Evolutionary conservation across 2,888 invertebrate genomes (phyloP).

Genomic region (Zootermopsis nevadensis): DNA sequence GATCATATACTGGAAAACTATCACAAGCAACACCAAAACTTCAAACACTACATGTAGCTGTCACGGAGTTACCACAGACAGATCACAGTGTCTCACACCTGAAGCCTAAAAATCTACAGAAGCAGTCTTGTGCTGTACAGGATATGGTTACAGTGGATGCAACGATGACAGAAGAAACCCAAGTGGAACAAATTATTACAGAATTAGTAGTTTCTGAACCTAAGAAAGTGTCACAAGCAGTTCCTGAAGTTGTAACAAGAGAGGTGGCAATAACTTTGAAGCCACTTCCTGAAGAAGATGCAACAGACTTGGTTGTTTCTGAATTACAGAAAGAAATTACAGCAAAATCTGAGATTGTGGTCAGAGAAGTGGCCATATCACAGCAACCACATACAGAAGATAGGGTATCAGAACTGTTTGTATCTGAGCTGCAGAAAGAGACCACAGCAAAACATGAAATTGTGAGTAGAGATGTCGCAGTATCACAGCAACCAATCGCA

Average conservation of each 20-base stretch:
- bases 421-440: conserved; percentile 5
- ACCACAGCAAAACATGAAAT: conserved; percentile 43
- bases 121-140: conserved; percentile 38
- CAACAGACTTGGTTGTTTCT: conserved; percentile 23
- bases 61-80: conserved; percentile 40
- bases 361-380: conserved; percentile 46
- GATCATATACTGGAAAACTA: background rate
- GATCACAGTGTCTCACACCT: conserved; percentile 5
- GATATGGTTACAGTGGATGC: conserved; percentile 44
- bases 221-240: background rate
- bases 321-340: conserved; percentile 37
- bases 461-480: conserved; percentile 46
- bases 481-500: conserved; percentile 33
- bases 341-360: conserved; percentile 46
- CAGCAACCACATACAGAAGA: conserved; percentile 45
- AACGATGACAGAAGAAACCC: conserved; percentile 41
- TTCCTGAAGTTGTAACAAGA: conserved; percentile 19
- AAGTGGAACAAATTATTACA: conserved; percentile 33
- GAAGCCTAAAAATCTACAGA: background rate
- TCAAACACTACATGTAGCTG: conserved; percentile 42
- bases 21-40: conserved; percentile 6
- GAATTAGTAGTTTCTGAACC: conserved; percentile 28
- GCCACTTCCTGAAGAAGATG: conserved; percentile 41
- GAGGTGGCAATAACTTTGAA: conserved; percentile 34
- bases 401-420: background rate